phyloP scores from a whole-genome alignment of 2,113 vertebrate species.

The Onychostoma macrolepis region DNA sequence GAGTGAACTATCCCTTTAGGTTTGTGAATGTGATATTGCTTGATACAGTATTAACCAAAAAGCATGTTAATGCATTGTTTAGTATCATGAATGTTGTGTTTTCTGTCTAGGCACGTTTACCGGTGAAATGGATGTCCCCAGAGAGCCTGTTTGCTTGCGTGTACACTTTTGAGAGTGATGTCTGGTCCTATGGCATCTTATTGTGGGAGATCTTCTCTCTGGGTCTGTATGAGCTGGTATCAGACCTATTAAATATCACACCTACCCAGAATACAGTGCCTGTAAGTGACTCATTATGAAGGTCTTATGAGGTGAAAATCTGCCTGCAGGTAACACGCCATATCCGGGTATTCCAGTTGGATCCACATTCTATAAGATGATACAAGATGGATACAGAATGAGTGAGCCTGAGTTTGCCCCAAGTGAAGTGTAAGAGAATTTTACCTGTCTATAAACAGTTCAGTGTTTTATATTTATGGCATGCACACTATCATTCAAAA shows the following conservation, averaged over 20 bases:
- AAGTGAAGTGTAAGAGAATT: constrained; percentile 83
- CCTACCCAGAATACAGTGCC: neutral
- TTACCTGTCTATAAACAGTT: neutral
- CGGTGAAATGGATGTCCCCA: constrained; percentile 99
- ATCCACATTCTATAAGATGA: constrained; percentile 95
- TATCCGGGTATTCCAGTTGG: constrained; percentile 97
- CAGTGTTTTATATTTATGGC: neutral
- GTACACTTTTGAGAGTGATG: constrained; percentile 96
- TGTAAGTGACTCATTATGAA: neutral
- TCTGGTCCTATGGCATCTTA: constrained; percentile 98
- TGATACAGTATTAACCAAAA: too few relatives aligned
- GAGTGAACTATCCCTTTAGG: too few relatives aligned
- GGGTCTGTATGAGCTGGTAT: constrained; percentile 74
- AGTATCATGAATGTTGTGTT: neutral
- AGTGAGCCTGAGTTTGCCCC: constrained; percentile 89
- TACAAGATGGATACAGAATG: constrained; percentile 97
- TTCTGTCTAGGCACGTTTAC: constrained; percentile 87
- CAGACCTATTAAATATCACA: neutral
- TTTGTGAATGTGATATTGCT: too few relatives aligned
- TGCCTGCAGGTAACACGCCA: constrained; percentile 89
- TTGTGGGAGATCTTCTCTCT: constrained; percentile 98
- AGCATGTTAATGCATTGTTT: neutral
- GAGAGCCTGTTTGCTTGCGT: constrained; percentile 97
- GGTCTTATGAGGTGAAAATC: neutral
- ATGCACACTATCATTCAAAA: neutral